A percentile compares a stretch with the other conserved stretches of the same genome.
phyloP scores from a whole-genome alignment of 2,888 invertebrate species.

The Nomada lathburiana region DNA sequence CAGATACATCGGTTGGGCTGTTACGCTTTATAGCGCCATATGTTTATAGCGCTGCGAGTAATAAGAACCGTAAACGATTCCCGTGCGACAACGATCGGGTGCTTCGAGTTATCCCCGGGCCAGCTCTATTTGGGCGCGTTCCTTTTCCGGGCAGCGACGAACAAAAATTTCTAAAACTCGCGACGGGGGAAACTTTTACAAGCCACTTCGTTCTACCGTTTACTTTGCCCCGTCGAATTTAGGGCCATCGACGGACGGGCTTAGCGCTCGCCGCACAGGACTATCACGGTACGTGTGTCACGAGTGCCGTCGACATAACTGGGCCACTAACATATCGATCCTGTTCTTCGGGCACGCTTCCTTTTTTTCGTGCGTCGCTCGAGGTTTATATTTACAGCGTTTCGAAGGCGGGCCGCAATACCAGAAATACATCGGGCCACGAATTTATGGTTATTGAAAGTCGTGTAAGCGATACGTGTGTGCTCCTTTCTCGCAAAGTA shows the following conservation, averaged over 20 bases:
- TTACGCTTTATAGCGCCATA: too few species aligned
- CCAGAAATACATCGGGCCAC: too few species aligned
- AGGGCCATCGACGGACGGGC: slow-evolving; percentile 49
- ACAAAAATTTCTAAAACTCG: slow-evolving; percentile 34
- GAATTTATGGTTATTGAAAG: too few species aligned
- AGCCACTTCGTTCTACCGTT: slow-evolving; percentile 40
- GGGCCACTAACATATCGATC: slow-evolving; percentile 19
- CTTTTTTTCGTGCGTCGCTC: not conserved
- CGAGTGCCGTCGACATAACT: slow-evolving; percentile 47
- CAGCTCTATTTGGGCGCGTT: too few species aligned
- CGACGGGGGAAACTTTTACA: slow-evolving; percentile 49
- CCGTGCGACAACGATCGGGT: too few species aligned
- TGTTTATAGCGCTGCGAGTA: too few species aligned
- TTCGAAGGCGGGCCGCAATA: too few species aligned
- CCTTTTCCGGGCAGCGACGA: too few species aligned
- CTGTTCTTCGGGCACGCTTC: not conserved
- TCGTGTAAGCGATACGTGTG: too few species aligned
- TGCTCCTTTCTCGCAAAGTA: too few species aligned
- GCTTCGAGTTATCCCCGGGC: too few species aligned
- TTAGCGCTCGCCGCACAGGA: slow-evolving; percentile 52
- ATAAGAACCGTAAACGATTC: too few species aligned
- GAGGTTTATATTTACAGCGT: not conserved
- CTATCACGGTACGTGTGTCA: slow-evolving; percentile 29
- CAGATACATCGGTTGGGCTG: not conserved
- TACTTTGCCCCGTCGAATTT: slow-evolving; percentile 52